phyloP scores from a whole-genome alignment of 2,113 vertebrate genomes.

The Galemys pyrenaicus region DNA sequence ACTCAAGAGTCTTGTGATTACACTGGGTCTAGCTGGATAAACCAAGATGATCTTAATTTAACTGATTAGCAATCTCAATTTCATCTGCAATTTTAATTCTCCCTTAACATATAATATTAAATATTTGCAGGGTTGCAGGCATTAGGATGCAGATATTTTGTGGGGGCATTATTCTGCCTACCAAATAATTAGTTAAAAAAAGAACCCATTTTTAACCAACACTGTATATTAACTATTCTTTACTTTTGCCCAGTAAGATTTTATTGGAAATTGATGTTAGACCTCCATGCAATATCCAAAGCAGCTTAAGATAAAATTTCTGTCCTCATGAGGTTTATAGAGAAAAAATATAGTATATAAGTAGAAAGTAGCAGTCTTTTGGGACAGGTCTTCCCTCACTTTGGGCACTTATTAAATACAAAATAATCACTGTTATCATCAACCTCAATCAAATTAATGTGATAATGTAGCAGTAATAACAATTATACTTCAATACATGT shows the following conservation, averaged over 20 bases:
- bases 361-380: background rate
- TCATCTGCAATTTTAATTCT: background rate
- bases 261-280: background rate
- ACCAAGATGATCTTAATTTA: background rate
- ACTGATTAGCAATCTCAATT: slow-evolving; percentile 15
- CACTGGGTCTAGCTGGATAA: background rate
- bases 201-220: background rate
- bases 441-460: slow-evolving; percentile 61
- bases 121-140: background rate
- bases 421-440: slow-evolving; percentile 59
- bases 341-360: background rate
- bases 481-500: slow-evolving; percentile 37
- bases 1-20: background rate
- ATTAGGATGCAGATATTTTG: background rate
- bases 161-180: background rate
- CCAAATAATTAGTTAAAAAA: background rate
- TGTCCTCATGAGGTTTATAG: background rate
- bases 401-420: slow-evolving; percentile 25
- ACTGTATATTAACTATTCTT: background rate
- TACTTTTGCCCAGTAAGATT: background rate
- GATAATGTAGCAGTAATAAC: slow-evolving; percentile 45
- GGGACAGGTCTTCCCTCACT: background rate
- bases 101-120: background rate
- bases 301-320: background rate
- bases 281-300: background rate